phyloP scores from a whole-genome alignment of 2,113 vertebrate genomes.

The Oceanodroma tethys region DNA sequence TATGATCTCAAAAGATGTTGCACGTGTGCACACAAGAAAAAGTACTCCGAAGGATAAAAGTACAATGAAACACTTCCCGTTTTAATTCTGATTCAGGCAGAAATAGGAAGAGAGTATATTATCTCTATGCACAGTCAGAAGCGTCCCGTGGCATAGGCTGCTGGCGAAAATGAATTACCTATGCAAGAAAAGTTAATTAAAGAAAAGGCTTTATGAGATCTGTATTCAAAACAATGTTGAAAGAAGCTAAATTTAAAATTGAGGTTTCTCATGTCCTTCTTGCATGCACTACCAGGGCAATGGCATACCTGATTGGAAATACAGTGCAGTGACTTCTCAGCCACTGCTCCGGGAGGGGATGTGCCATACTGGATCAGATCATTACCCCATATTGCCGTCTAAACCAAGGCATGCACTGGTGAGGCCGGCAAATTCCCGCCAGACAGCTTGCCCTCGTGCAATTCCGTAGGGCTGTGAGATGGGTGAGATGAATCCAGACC shows the following conservation, averaged over 20 bases:
- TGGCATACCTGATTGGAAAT: background rate
- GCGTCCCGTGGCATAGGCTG: background rate
- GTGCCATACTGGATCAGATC: background rate
- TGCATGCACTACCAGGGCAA: background rate
- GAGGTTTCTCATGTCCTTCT: background rate
- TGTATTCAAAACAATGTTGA: background rate
- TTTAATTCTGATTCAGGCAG: conserved; percentile 21
- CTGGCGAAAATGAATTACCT: conserved; percentile 1
- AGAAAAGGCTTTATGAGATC: background rate
- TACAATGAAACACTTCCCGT: background rate
- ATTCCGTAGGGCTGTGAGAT: accelerated
- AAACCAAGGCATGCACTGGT: background rate
- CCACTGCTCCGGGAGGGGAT: background rate
- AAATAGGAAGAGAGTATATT: background rate
- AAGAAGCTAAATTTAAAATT: background rate
- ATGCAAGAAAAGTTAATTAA: conserved; percentile 3
- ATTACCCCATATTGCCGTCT: background rate
- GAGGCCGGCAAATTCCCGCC: background rate
- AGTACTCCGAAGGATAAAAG: background rate
- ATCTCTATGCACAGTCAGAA: background rate
- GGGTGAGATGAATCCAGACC: background rate
- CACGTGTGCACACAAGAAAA: background rate
- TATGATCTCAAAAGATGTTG: conserved; percentile 20
- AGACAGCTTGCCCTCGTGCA: background rate
- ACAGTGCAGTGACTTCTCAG: background rate